A percentile compares a stretch with the other conserved stretches of the same genome.
Evolutionary conservation across 2,888 invertebrate genomes (phyloP).

Genomic region (Drosophila sordidula): DNA sequence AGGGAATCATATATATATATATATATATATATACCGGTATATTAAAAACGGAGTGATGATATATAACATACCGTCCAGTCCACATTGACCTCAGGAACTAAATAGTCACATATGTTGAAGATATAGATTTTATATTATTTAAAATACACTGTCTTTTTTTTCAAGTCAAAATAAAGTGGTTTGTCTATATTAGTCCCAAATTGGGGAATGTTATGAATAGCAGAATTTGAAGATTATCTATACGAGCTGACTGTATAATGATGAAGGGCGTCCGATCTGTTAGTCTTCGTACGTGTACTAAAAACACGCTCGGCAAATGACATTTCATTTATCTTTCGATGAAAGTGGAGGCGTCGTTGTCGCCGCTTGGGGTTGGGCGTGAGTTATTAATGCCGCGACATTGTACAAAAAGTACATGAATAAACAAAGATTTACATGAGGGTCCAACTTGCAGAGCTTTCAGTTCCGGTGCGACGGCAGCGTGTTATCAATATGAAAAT

Average conservation of each 20-base stretch:
- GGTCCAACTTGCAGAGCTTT: conserved; percentile 28
- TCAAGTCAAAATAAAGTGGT: background rate
- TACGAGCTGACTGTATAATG: background rate
- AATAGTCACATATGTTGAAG: too few species aligned
- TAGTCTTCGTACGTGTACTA: conserved; percentile 14
- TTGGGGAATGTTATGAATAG: background rate
- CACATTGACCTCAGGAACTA: too few species aligned
- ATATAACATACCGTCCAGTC: too few species aligned
- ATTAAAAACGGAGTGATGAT: too few species aligned
- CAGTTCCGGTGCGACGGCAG: conserved; percentile 62
- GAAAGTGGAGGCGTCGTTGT: conserved; percentile 56
- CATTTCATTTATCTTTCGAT: conserved; percentile 70
- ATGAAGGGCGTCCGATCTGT: conserved; percentile 21
- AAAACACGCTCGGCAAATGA: conserved; percentile 62
- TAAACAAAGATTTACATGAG: conserved; percentile 8
- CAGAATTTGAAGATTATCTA: background rate
- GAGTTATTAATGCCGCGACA: conserved; percentile 56
- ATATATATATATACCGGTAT: too few species aligned
- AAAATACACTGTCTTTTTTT: background rate
- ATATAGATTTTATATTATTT: background rate
- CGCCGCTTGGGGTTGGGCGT: conserved; percentile 17
- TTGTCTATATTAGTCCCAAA: conserved; percentile 2
- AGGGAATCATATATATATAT: background rate
- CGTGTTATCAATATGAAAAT: conserved; percentile 70
- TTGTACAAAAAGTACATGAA: conserved; percentile 27